Conservation (phyloP, 2,113 vertebrate genomes). For the Notothenia coriiceps region DNA sequence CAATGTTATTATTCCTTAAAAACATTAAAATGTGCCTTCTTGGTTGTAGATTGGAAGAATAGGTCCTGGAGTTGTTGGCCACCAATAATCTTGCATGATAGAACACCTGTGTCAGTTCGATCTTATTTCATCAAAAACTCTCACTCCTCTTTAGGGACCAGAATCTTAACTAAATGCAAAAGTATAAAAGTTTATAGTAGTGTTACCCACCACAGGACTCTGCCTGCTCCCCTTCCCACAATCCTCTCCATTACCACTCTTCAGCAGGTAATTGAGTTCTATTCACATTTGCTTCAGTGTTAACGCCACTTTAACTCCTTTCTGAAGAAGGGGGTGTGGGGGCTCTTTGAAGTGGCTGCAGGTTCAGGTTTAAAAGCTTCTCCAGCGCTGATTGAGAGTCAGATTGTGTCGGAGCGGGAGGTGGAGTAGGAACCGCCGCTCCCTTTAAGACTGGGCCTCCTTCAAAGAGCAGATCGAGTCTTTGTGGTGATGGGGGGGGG, state of each 20-base stretch:
- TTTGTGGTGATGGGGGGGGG: constrained; percentile 57
- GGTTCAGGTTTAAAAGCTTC: constrained; percentile 57
- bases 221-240: constrained; percentile 34
- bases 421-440: neutral
- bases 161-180: constrained; percentile 26
- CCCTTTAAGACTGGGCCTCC: constrained; percentile 40
- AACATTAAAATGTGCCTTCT: too few relatives aligned
- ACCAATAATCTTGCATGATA: too few relatives aligned
- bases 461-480: constrained; percentile 57
- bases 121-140: neutral
- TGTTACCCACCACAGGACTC: constrained; percentile 17
- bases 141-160: neutral
- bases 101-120: too few relatives aligned
- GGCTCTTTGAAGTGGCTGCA: constrained; percentile 65
- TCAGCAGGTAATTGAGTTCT: constrained; percentile 73
- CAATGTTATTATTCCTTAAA: too few relatives aligned
- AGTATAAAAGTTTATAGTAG: constrained; percentile 13
- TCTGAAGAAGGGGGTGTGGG: constrained; percentile 30
- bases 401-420: constrained; percentile 38
- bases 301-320: constrained; percentile 60
- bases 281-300: constrained; percentile 68
- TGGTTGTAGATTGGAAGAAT: too few relatives aligned
- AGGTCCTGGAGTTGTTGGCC: too few relatives aligned
- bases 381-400: constrained; percentile 47
- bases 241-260: constrained; percentile 71